A percentile compares a stretch with the other conserved stretches of the same genome.
phyloP scores from a whole-genome alignment of 2,113 vertebrate species.

The rabbit (Oryctolagus cuniculus) region DNA sequence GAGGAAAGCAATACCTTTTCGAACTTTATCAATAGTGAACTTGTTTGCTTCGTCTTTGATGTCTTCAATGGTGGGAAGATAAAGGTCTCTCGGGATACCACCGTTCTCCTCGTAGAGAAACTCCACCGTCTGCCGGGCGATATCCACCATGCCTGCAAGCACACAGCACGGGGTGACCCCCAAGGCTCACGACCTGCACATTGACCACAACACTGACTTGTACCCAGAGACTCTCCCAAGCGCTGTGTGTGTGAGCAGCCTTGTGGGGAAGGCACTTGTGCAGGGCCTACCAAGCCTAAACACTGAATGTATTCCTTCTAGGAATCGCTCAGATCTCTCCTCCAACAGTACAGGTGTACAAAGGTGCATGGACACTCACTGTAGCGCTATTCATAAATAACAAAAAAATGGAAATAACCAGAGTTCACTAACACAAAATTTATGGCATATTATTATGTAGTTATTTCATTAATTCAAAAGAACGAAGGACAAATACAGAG shows the following conservation, averaged over 20 bases:
- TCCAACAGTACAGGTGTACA: background rate
- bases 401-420: background rate
- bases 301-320: background rate
- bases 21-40: slow-evolving; percentile 99
- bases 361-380: background rate
- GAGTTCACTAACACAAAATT: background rate
- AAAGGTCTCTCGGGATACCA: slow-evolving; percentile 97
- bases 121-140: slow-evolving; percentile 97
- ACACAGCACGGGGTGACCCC: background rate
- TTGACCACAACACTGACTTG: background rate
- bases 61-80: slow-evolving; percentile 98
- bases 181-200: background rate
- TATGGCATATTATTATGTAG: background rate
- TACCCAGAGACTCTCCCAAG: background rate
- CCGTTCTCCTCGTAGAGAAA: slow-evolving; percentile 99
- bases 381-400: background rate
- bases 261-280: background rate
- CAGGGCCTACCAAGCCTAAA: background rate
- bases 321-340: background rate
- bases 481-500: background rate
- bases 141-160: slow-evolving; percentile 95
- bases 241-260: background rate
- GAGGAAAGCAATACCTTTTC: slow-evolving; percentile 93
- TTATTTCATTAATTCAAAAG: slow-evolving; percentile 25
- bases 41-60: slow-evolving; percentile 99